phyloP scores from a whole-genome alignment of 2,888 invertebrate genomes.

The Glaucopsyche alexis region DNA sequence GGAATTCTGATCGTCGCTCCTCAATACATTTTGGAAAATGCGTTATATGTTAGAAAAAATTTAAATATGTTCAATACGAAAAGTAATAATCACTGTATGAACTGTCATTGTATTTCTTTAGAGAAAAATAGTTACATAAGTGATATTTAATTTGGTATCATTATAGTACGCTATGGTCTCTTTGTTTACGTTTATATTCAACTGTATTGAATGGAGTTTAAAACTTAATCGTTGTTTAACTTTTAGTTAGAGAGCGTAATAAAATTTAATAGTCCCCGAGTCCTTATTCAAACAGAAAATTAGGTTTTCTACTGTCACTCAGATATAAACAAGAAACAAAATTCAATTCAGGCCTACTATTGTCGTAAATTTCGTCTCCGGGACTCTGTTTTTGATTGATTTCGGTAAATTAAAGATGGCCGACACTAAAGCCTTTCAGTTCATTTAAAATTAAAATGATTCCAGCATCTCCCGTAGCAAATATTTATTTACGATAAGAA shows the following conservation, averaged over 20 bases:
- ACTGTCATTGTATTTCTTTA: too few species aligned
- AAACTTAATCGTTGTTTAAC: background rate
- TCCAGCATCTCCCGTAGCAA: background rate
- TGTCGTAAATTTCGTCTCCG: background rate
- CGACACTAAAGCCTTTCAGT: conserved; percentile 7
- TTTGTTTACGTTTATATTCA: background rate
- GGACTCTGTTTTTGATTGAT: conserved; percentile 10
- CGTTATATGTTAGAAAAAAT: too few species aligned
- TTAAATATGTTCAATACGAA: too few species aligned
- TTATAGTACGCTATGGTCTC: too few species aligned
- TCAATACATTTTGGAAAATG: too few species aligned
- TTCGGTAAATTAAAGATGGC: conserved; percentile 21
- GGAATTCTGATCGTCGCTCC: too few species aligned
- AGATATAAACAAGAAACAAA: conserved; percentile 24
- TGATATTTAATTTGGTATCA: too few species aligned
- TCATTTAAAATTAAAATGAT: conserved; percentile 21
- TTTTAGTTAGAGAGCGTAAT: background rate
- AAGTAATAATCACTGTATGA: too few species aligned
- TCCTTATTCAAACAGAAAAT: conserved; percentile 6
- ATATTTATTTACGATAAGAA: conserved; percentile 24
- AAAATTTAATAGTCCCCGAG: background rate
- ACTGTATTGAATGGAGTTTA: too few species aligned
- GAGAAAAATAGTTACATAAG: too few species aligned
- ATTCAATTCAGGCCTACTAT: conserved; percentile 12
- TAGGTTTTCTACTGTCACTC: conserved; percentile 16